Conservation (phyloP, 2,797 vertebrate genomes). For the Chelon auratus region DNA sequence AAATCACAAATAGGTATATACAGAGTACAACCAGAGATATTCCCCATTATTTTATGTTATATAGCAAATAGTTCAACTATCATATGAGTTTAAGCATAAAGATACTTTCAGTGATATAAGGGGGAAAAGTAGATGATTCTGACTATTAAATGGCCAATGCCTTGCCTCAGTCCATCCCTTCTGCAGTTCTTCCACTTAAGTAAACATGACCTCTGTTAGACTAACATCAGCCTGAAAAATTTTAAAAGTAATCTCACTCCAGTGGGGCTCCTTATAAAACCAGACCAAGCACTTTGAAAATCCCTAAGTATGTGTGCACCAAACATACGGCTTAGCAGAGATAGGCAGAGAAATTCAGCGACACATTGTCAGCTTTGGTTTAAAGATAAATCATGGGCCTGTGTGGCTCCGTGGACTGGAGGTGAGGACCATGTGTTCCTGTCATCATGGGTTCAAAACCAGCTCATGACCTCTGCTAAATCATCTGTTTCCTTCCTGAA, state of each 20-base stretch:
- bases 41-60: not conserved
- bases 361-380: conserved; percentile 62
- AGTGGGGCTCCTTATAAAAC: conserved; percentile 60
- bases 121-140: conserved; percentile 22
- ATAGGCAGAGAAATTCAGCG: conserved; percentile 63
- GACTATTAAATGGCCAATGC: conserved; percentile 23
- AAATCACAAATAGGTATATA: conserved; percentile 3
- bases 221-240: conserved; percentile 68
- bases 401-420: conserved; percentile 46
- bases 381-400: conserved; percentile 70
- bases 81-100: conserved; percentile 2
- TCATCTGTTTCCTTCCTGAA: conserved; percentile 70
- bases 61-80: not conserved
- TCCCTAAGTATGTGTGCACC: conserved; percentile 54
- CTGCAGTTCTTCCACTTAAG: conserved; percentile 67
- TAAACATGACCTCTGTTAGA: conserved; percentile 79
- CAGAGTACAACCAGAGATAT: not conserved
- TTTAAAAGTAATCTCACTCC: conserved; percentile 67
- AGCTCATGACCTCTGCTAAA: conserved; percentile 67
- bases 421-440: conserved; percentile 71
- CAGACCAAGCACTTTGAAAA: conserved; percentile 68
- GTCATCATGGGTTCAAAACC: conserved; percentile 76
- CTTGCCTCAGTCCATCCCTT: conserved; percentile 24
- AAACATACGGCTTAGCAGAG: conserved; percentile 67
- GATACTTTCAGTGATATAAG: not conserved